Conservation (phyloP, 2,888 invertebrate species). For the Clusia tigrina region DNA sequence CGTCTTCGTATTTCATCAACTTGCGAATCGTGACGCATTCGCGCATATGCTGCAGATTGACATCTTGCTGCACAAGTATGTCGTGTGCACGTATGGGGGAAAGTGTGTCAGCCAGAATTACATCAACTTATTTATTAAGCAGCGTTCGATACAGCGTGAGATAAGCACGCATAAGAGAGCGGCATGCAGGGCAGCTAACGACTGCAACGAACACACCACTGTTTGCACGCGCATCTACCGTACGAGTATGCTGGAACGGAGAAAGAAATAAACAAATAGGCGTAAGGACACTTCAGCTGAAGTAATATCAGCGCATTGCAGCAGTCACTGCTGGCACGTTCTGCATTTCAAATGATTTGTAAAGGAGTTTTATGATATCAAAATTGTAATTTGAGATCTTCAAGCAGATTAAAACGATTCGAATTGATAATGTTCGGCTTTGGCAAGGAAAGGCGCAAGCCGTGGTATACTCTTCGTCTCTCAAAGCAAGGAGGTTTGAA, state of each 20-base stretch:
- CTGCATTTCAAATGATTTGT: conserved; percentile 3
- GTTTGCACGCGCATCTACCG: no score
- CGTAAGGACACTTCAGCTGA: background rate
- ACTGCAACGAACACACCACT: background rate
- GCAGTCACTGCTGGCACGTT: background rate
- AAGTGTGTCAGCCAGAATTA: background rate
- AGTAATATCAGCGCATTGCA: background rate
- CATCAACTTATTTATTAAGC: background rate
- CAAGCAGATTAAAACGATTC: conserved; percentile 25
- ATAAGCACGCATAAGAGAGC: background rate
- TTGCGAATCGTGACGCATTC: conserved; percentile 5
- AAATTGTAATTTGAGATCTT: conserved; percentile 53
- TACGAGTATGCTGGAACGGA: no score
- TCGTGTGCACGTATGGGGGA: background rate
- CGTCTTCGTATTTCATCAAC: background rate
- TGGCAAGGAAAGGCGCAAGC: conserved; percentile 16
- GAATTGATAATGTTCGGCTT: no score
- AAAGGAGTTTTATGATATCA: conserved; percentile 51
- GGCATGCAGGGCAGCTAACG: background rate
- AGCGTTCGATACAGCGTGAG: background rate
- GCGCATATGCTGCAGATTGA: background rate
- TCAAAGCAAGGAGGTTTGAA: no score
- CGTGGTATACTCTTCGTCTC: no score
- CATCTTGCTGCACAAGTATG: background rate
- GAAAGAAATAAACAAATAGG: background rate